Conservation (phyloP, 2,797 vertebrate genomes). For the Apodemus agrarius region DNA sequence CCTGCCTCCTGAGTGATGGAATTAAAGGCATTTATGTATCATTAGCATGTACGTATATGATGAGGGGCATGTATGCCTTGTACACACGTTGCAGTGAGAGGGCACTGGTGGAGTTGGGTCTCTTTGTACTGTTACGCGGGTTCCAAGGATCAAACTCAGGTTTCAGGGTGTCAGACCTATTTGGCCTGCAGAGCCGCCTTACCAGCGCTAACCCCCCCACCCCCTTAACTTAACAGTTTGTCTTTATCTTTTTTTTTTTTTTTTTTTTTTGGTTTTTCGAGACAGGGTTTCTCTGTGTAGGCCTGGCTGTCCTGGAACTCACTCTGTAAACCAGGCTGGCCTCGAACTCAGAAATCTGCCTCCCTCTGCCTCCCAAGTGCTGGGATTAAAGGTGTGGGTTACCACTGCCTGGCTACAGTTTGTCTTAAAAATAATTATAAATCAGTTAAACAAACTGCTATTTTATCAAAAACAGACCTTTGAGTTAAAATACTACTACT, state of each 20-base stretch:
- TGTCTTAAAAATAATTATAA: conserved; percentile 10
- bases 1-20: neutral
- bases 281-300: no score
- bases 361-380: no score
- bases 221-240: no score
- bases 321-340: no score
- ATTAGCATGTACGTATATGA: neutral
- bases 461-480: neutral
- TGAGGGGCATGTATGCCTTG: neutral
- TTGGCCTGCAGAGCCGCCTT: neutral
- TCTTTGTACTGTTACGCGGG: neutral
- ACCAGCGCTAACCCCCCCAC: no score
- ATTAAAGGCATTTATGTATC: neutral
- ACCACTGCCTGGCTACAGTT: neutral
- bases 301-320: no score
- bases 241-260: no score
- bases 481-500: neutral
- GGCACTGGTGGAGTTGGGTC: neutral
- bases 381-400: no score
- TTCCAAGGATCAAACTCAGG: neutral
- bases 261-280: no score
- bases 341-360: no score
- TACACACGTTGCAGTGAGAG: neutral
- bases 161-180: neutral
- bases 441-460: neutral